A percentile compares a stretch with the other conserved stretches of the same genome.
phyloP scores from a whole-genome alignment of 2,113 vertebrate genomes.

The Tragelaphus imberbis region DNA sequence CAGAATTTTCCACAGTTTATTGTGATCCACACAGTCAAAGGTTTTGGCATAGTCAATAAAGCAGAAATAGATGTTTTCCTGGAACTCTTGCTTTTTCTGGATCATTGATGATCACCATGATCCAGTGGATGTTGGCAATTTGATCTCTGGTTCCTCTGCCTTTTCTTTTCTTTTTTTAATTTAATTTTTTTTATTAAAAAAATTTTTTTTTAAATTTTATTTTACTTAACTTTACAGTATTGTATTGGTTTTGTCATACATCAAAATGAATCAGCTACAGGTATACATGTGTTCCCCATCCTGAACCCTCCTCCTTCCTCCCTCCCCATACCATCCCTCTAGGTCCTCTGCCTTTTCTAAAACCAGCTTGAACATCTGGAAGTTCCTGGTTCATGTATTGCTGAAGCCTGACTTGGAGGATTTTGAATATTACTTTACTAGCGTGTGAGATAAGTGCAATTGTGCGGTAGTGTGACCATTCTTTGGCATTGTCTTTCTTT shows the following conservation, averaged over 20 bases:
- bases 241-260: too few species aligned
- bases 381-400: accelerated
- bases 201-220: too few species aligned
- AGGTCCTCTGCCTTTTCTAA: neutral
- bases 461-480: neutral
- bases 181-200: too few species aligned
- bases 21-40: neutral
- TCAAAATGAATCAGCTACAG: too few species aligned
- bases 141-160: neutral
- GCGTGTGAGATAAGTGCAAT: neutral
- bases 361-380: neutral
- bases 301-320: too few species aligned
- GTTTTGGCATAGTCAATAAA: neutral
- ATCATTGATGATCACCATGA: too few species aligned
- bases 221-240: too few species aligned
- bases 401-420: neutral
- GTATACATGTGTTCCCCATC: too few species aligned
- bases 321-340: too few species aligned
- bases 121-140: neutral
- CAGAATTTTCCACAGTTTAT: neutral
- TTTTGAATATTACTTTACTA: neutral
- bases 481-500: neutral
- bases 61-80: neutral
- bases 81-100: neutral
- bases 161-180: neutral